phyloP scores from a whole-genome alignment of 53 echinoderm and acorn worm genomes.

The Antedon mediterranea region DNA sequence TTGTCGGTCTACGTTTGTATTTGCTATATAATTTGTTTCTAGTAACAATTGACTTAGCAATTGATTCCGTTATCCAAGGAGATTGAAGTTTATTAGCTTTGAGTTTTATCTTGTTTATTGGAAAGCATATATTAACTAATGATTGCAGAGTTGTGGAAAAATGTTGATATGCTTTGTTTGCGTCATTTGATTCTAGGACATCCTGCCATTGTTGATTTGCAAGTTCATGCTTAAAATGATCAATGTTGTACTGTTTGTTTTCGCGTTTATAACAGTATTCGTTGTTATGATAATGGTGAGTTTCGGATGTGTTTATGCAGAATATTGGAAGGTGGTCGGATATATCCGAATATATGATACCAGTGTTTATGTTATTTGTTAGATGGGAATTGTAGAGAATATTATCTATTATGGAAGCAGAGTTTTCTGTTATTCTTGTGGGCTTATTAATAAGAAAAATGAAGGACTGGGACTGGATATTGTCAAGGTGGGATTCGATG shows the following conservation, averaged over 20 bases:
- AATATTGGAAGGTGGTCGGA: background rate
- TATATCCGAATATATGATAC: background rate
- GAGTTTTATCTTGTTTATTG: background rate
- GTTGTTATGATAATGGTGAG: background rate
- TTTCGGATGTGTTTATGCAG: background rate
- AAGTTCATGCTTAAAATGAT: background rate
- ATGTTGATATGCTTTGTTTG: background rate
- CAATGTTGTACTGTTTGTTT: background rate
- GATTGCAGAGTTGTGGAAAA: background rate
- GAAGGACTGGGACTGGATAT: background rate
- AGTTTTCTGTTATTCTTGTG: background rate
- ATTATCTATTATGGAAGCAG: background rate
- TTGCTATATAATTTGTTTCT: background rate
- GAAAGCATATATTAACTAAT: background rate
- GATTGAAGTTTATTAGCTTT: background rate
- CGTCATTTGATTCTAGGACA: background rate
- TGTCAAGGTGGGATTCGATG: background rate
- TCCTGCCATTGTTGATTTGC: background rate
- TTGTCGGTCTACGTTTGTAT: background rate
- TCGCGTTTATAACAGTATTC: background rate
- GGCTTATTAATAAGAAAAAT: background rate
- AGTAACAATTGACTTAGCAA: background rate
- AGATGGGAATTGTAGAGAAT: background rate
- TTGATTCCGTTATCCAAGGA: background rate
- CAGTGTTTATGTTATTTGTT: background rate